Conservation (phyloP, 2,888 invertebrate genomes). For the Campoplex nolae region DNA sequence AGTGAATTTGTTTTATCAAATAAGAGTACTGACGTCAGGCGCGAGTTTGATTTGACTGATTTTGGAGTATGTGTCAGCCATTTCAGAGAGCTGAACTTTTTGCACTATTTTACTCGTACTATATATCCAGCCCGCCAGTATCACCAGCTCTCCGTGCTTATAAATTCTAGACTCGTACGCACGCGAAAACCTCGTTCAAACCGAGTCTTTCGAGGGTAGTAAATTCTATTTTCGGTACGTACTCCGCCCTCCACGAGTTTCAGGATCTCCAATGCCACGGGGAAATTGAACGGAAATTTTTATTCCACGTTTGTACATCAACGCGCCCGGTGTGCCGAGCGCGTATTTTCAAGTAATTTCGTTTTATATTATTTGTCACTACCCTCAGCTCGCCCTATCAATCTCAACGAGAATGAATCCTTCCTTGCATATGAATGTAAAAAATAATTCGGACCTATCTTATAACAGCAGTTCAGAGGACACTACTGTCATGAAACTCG, state of each 20-base stretch:
- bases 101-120: neutral
- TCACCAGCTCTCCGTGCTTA: conserved; percentile 38
- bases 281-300: conserved; percentile 44
- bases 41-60: neutral
- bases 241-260: neutral
- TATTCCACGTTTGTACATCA: conserved; percentile 49
- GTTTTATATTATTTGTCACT: neutral
- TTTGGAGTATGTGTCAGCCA: neutral
- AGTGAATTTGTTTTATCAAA: neutral
- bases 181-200: conserved; percentile 34
- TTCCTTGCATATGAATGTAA: neutral
- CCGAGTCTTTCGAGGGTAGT: conserved; percentile 30
- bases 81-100: conserved; percentile 1
- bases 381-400: neutral
- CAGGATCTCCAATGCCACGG: conserved; percentile 7
- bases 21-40: neutral
- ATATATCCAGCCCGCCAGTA: neutral
- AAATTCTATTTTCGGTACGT: conserved; percentile 57
- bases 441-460: neutral
- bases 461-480: neutral
- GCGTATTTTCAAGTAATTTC: neutral
- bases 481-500: neutral
- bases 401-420: neutral
- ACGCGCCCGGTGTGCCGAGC: neutral
- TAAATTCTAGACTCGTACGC: conserved; percentile 59